Evolutionary conservation across 1,140 invertebrate species (phyloP), one percentile per base, ranked within the genome.

Genomic region (Dinoponera quadriceps): DNA sequence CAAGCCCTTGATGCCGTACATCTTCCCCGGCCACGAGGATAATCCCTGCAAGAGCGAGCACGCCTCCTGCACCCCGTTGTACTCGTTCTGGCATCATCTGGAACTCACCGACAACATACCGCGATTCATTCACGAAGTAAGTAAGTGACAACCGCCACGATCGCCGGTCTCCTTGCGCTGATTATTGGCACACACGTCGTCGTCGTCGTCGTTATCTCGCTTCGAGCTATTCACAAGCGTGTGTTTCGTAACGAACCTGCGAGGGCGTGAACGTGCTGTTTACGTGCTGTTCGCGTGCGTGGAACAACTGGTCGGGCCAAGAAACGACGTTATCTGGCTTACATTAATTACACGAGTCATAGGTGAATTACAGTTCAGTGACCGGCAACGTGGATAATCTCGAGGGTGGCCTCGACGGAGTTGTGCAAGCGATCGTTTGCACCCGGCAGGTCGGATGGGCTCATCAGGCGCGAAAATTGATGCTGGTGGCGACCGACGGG

Each of bases 1-100:
- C 86, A 97, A 97, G 91, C 95, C 96, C 18, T 94, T 96, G 3
- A 96, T 97, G 95, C 97, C 97, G 2, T 97, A 83, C 11, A 62
- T 91, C 0, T 88, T 91, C 38, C 89, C 90, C 3, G 89, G 88
- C 14, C 86, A 95, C 87, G 95, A 90, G 68, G 71, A 89, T n/a
- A 88, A 89, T 69, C 92, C 92, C 4, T 92, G 92, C 27, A 83
- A 71, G 29, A 86, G 87, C 73, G 80, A 88, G 22, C 66, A 91
- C 29, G 75, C 88, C 0, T 65, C 86, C 16, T 95, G 95, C 85
- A 88, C 91, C 54, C 86, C 92, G 2, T 85, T 95, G 4, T 95
- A 95, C 88, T 93, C 94, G 33, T 95, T 94, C 85, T 91, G 87
- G 72, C 94, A 95, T 87, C 93, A 94, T 72, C 88, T 95, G 85